Conservation (phyloP, 2,113 vertebrate species). For the Erinaceus europaeus region DNA sequence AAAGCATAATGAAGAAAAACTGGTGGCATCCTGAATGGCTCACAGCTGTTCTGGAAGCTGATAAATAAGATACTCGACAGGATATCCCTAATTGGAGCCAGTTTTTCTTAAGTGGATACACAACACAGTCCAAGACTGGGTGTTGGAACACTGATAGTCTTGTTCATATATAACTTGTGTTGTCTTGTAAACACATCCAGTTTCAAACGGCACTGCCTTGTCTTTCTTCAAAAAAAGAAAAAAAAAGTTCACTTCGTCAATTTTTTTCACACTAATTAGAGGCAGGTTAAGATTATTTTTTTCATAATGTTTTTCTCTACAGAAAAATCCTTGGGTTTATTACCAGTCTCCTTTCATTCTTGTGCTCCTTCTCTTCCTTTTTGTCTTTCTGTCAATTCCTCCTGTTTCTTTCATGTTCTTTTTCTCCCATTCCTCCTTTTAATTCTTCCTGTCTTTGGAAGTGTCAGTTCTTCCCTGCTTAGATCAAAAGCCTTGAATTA, state of each 20-base stretch:
- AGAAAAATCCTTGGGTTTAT: neutral
- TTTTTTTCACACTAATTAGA: constrained; percentile 48
- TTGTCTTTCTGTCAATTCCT: rapidly evolving
- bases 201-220: constrained; percentile 14
- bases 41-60: constrained; percentile 75
- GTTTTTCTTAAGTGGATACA: constrained; percentile 75
- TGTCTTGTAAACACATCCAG: constrained; percentile 62
- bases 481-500: neutral
- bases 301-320: neutral
- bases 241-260: constrained; percentile 1
- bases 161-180: constrained; percentile 49
- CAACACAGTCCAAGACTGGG: constrained; percentile 27
- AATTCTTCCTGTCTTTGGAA: neutral
- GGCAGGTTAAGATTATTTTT: constrained; percentile 4
- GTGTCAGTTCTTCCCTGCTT: neutral
- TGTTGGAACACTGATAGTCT: neutral
- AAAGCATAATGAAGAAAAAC: constrained; percentile 73
- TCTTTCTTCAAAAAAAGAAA: constrained; percentile 21
- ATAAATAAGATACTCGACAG: constrained; percentile 72
- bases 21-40: constrained; percentile 64
- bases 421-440: neutral
- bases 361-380: rapidly evolving
- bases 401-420: rapidly evolving
- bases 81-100: constrained; percentile 73
- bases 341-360: neutral